Evolutionary conservation across 2,888 invertebrate genomes (phyloP), one percentile per base, ranked within the genome.

Genomic region (Bimastos eiseni): DNA sequence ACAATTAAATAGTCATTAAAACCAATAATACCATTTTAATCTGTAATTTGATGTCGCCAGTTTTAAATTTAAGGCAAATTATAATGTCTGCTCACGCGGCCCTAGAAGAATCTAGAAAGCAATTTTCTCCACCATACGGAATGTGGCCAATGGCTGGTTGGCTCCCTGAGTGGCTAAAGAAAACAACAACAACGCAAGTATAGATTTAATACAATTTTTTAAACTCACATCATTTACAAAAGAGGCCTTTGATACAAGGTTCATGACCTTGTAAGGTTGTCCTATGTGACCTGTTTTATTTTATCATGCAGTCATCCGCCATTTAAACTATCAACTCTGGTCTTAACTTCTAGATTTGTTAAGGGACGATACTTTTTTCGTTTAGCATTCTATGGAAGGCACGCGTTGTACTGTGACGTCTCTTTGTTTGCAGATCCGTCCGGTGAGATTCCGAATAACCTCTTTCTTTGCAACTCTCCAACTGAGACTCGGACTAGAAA

Each of bases 141-240:
- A 89, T 36, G 83, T 88, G 84, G 90, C 88, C 34, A 90, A 44
- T n/a, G 88, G 88, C 55, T 90, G 90, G 37, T 90, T 83, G 44
- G 84, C 90, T 44, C 88, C 88, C 37, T 90, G 37, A 17, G 90
- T 90, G 8, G 90, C 90, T 90, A 55, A 24, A 88, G 24, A 36
- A 83, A n/a, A 55, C n/a, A 89, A 89, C 24, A 37, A 44, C 37
- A 30, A 15, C n/a, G 3, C 21, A 89, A 90, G 11, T 19, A 83
- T 83, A 90, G 36, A 70, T 30, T n/a, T 70, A 70, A n/a, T 70
- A 1, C 11, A 70, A n/a, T 30, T 70, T 70, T 70, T 15, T n/a
- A 70, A 70, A 11, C n/a, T n/a, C n/a, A n/a, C n/a, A n/a, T n/a
- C n/a, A n/a, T n/a, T n/a, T n/a, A n/a, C n/a, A n/a, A n/a, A n/a